Percentiles rank a stretch among this genome's conserved stretches.
These are phyloP conservation scores for Stomorhina lunata DNA, from an alignment of 2,888 invertebrate genomes.

Conservation along the genomic window DNA sequence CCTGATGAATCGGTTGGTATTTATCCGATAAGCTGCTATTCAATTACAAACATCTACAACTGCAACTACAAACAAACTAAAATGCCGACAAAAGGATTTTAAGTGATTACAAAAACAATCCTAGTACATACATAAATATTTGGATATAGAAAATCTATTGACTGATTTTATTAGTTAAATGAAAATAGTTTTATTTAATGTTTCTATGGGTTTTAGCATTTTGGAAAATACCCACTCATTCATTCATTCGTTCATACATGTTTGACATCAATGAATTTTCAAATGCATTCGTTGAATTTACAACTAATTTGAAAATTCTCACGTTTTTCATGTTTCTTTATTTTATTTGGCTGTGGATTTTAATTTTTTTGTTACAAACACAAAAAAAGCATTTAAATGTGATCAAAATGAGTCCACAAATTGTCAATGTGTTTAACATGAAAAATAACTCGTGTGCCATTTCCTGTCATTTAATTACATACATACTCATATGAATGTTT, in stretches of 20 bases:
- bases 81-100: conserved; percentile 70
- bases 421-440: conserved; percentile 53
- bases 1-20: not conserved
- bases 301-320: conserved; percentile 75
- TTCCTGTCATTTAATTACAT: conserved; percentile 44
- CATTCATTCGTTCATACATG: not conserved
- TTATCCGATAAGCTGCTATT: conserved; percentile 39
- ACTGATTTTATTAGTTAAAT: conserved; percentile 27
- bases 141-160: not conserved
- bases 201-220: conserved; percentile 26
- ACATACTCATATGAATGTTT: not conserved
- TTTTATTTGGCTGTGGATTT: conserved; percentile 60
- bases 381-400: conserved; percentile 47
- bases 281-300: conserved; percentile 29
- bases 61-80: conserved; percentile 6
- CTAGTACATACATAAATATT: not conserved
- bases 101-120: conserved; percentile 68
- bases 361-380: conserved; percentile 51
- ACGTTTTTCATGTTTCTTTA: conserved; percentile 77
- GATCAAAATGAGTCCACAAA: conserved; percentile 48
- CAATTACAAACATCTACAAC: conserved; percentile 25
- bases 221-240: conserved; percentile 23
- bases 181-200: conserved; percentile 34
- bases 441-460: conserved; percentile 59
- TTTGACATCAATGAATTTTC: not conserved